Base-by-base conservation (phyloP, 2,888 invertebrate genomes). In the Graphium colonna region DNA sequence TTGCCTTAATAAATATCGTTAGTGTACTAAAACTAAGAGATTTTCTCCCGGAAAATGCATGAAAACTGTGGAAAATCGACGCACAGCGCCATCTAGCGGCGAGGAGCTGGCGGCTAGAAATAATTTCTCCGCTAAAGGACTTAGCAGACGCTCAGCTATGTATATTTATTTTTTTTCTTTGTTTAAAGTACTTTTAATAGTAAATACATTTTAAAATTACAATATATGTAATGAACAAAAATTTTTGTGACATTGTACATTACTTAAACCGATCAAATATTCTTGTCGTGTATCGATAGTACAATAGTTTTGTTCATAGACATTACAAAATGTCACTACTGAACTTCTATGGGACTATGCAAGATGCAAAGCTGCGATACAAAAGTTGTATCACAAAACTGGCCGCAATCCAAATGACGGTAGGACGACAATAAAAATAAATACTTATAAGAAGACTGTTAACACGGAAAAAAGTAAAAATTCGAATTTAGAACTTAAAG, bases 61-160 rank as follows among this genome's bases (percentile, higher is more conserved):
- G 58, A 71, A 84, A 82, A 76, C 63, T 39, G 40, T 51, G 72
- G 67, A 81, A 82, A 82, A 65, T 65, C 62, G 21, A 68, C 82
- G 56, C 55, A 42, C 63, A 65, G 13, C 74, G 84, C 81, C 88
- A 86, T 87, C 88, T 88, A 69, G 77, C 53, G 79, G 59, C 61
- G 88, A 81, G 86, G 51, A 79, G 86, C 69, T 39, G 18, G 61
- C 47, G 61, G 65, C 70, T 60, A 10, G 26, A 21, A 48, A 48
- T 45, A 21, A 8, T 28, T 43, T 54, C 45, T 31, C 38, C 48
- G 28, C 28, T 3, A 21, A 21, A 13, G 9, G 13, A 15, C 18
- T 46, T 4, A 12, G 16, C 16, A 8, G 7, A 33, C 16, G 16
- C 12, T 5, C 3, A 16, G 31, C 16, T 12, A 12, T 17, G 3